Conservation (phyloP, 2,113 vertebrate genomes). For the Spheniscus mendiculus region DNA sequence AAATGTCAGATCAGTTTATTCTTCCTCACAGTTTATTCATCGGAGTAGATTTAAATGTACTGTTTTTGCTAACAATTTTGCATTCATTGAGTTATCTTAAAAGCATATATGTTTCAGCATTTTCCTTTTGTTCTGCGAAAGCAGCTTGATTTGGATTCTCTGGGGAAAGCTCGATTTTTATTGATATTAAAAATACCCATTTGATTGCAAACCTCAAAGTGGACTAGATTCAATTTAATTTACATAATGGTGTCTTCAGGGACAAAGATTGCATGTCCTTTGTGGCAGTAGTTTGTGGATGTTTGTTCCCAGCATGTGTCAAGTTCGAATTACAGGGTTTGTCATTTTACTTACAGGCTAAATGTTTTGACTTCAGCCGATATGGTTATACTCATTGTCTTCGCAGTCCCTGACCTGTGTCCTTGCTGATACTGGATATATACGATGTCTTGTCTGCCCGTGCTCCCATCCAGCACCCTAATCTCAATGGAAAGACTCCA, state of each 20-base stretch:
- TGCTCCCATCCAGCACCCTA: neutral
- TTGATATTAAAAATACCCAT: constrained; percentile 55
- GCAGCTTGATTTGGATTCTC: constrained; percentile 45
- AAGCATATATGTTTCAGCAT: constrained; percentile 20
- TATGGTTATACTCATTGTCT: neutral
- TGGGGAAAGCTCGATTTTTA: constrained; percentile 53
- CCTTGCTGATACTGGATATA: neutral
- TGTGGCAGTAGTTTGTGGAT: constrained; percentile 48
- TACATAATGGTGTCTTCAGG: constrained; percentile 30
- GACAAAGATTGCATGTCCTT: constrained; percentile 52
- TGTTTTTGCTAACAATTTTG: constrained; percentile 30
- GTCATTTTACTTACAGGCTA: constrained; percentile 22
- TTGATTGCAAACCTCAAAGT: constrained; percentile 52
- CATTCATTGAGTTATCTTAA: neutral
- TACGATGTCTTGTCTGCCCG: neutral
- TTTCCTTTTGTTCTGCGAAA: constrained; percentile 36
- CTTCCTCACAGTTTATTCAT: constrained; percentile 1
- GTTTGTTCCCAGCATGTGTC: constrained; percentile 46
- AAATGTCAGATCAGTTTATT: constrained; percentile 22
- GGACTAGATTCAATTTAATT: constrained; percentile 35
- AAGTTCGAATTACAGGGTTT: constrained; percentile 40
- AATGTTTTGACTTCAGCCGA: constrained; percentile 26
- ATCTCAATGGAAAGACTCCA: neutral
- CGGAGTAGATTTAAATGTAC: neutral
- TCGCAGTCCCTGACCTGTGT: neutral